Evolutionary conservation across 2,113 vertebrate genomes (phyloP).

Genomic region (Aythya baeri): DNA sequence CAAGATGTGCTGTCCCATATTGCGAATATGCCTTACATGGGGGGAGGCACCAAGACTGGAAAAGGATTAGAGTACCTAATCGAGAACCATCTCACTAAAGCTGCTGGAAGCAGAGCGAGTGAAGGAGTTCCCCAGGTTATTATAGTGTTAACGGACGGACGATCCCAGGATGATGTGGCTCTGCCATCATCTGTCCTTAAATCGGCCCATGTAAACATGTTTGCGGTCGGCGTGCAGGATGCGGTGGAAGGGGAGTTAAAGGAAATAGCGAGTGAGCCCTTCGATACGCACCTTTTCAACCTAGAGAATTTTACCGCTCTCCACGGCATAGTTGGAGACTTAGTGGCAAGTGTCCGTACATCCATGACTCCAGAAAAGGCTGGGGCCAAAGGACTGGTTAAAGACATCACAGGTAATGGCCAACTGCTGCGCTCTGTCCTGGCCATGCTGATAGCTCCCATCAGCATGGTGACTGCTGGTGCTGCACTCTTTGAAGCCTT

Average conservation of each 20-base stretch:
- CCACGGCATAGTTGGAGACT: constrained; percentile 82
- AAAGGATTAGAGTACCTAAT: constrained; percentile 87
- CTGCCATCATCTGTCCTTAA: constrained; percentile 80
- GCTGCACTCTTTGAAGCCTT: background rate
- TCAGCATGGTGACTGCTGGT: constrained; percentile 52
- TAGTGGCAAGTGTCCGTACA: constrained; percentile 82
- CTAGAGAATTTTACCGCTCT: constrained; percentile 86
- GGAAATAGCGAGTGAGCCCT: constrained; percentile 84
- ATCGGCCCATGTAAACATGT: constrained; percentile 81
- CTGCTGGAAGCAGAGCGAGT: constrained; percentile 85
- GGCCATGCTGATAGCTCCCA: constrained; percentile 29
- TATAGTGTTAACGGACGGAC: constrained; percentile 85
- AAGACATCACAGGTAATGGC: constrained; percentile 89
- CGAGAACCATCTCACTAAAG: constrained; percentile 79
- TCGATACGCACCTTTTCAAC: constrained; percentile 82
- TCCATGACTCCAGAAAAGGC: constrained; percentile 77
- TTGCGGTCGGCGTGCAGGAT: constrained; percentile 86
- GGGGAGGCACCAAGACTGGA: constrained; percentile 82
- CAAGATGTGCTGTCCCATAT: constrained; percentile 85
- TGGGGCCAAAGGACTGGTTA: constrained; percentile 78
- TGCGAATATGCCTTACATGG: constrained; percentile 80
- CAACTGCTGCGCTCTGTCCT: constrained; percentile 53
- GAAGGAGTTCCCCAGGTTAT: constrained; percentile 84
- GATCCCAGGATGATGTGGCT: constrained; percentile 80
- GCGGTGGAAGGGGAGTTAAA: constrained; percentile 82